Conservation (phyloP, 1,140 invertebrate species). For the Meloidogyne exigua region DNA sequence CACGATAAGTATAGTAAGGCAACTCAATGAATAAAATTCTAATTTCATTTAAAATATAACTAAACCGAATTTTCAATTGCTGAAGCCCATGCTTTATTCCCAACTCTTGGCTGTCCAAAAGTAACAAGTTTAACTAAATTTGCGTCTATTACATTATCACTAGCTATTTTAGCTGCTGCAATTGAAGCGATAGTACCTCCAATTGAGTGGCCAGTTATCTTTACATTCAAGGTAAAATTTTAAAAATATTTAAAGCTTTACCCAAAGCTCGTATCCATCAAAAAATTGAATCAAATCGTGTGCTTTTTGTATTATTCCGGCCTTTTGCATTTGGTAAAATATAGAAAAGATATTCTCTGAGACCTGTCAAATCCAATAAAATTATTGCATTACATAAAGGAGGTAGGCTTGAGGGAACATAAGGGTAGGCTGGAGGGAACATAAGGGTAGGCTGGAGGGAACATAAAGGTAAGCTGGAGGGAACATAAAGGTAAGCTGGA, state of each 20-base stretch:
- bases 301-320: conserved; percentile 4
- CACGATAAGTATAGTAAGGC: conserved; percentile 33
- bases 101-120: conserved; percentile 51
- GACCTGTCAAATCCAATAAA: conserved; percentile 12
- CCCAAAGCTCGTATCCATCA: conserved; percentile 26
- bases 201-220: conserved; percentile 33
- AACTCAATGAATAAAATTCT: neutral
- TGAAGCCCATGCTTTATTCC: conserved; percentile 40
- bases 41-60: neutral
- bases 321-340: conserved; percentile 5
- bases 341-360: neutral
- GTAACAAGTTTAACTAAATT: conserved; percentile 46
- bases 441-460: no score
- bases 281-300: conserved; percentile 1
- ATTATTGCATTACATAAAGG: no score
- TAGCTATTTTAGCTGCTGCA: conserved; percentile 35
- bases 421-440: no score
- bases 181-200: conserved; percentile 26
- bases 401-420: no score
- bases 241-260: neutral
- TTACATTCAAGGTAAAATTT: neutral
- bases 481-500: no score
- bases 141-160: conserved; percentile 28
- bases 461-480: no score
- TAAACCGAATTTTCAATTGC: conserved; percentile 34